These are phyloP conservation scores for Marasmarcha lunaedactyla DNA, from an alignment of 2,888 invertebrate species.

Conservation along the genomic window DNA sequence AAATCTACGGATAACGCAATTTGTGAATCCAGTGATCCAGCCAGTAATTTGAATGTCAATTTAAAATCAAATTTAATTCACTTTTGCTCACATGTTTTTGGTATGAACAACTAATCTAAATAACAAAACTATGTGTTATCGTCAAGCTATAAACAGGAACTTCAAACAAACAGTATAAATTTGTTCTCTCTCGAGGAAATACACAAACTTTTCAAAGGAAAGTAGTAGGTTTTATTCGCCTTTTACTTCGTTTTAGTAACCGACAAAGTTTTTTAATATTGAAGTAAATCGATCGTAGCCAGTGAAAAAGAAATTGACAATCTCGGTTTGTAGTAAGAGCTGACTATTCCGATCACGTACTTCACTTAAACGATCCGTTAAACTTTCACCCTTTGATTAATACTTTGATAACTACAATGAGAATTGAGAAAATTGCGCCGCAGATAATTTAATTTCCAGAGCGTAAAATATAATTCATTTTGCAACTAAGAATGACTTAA, in stretches of 20 bases:
- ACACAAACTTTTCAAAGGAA: constrained; percentile 1
- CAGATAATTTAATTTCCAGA: no score
- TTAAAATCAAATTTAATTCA: background rate
- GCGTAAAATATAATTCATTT: no score
- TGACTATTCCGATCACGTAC: background rate
- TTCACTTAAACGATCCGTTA: background rate
- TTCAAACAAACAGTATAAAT: background rate
- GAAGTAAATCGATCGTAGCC: background rate
- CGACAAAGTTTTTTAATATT: constrained; percentile 14
- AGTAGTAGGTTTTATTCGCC: background rate
- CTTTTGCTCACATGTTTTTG: background rate
- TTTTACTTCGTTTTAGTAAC: background rate
- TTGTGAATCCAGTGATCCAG: constrained; percentile 14
- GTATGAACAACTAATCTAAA: no score
- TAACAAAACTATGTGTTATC: background rate
- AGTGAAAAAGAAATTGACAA: constrained; percentile 8
- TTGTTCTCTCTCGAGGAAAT: background rate
- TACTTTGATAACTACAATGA: no score
- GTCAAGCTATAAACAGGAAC: background rate
- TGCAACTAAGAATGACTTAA: no score
- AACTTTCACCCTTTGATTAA: no score
- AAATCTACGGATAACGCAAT: constrained; percentile 22
- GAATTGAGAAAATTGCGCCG: no score
- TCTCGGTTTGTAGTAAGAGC: constrained; percentile 2
- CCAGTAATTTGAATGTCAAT: background rate